These are phyloP conservation scores for Bhutanitis thaidina DNA, from an alignment of 2,888 invertebrate species.

Conservation along the genomic window DNA sequence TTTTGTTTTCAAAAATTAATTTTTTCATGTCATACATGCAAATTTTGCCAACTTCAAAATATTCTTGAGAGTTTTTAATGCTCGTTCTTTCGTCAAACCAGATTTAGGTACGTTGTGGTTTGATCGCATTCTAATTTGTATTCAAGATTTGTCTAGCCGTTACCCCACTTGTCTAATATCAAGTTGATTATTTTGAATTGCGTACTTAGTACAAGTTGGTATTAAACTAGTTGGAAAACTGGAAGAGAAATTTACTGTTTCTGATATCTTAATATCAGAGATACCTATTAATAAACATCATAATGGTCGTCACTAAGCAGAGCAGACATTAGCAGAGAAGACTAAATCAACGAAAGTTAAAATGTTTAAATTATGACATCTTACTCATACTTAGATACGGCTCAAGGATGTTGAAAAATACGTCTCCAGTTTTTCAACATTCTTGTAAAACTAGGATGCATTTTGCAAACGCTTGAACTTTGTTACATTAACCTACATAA, in stretches of 20 bases:
- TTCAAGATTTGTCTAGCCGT: constrained; percentile 12
- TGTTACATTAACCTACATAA: constrained; percentile 12
- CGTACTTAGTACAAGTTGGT: constrained; percentile 5
- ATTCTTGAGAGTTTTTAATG: too few relatives aligned
- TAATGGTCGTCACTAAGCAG: neutral
- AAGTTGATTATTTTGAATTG: constrained; percentile 19
- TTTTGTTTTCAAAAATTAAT: too few relatives aligned
- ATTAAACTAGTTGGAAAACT: constrained; percentile 13
- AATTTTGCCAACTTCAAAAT: too few relatives aligned
- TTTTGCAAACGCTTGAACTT: constrained; percentile 4
- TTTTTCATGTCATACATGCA: too few relatives aligned
- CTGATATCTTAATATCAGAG: constrained; percentile 6
- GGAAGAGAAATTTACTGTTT: constrained; percentile 17
- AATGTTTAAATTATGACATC: neutral
- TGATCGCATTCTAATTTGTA: constrained; percentile 8
- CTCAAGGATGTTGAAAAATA: too few relatives aligned
- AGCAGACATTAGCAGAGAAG: neutral
- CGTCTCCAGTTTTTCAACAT: constrained; percentile 4
- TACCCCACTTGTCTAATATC: constrained; percentile 17
- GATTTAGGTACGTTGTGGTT: constrained; percentile 1
- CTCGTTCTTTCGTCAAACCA: neutral
- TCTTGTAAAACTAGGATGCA: constrained; percentile 5
- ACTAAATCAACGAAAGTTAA: neutral
- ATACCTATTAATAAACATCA: constrained; percentile 1
- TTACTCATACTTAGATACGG: neutral